These are phyloP conservation scores for Notarius lentiginosus DNA, from an alignment of 2,113 vertebrate species.

Conservation along the genomic window DNA sequence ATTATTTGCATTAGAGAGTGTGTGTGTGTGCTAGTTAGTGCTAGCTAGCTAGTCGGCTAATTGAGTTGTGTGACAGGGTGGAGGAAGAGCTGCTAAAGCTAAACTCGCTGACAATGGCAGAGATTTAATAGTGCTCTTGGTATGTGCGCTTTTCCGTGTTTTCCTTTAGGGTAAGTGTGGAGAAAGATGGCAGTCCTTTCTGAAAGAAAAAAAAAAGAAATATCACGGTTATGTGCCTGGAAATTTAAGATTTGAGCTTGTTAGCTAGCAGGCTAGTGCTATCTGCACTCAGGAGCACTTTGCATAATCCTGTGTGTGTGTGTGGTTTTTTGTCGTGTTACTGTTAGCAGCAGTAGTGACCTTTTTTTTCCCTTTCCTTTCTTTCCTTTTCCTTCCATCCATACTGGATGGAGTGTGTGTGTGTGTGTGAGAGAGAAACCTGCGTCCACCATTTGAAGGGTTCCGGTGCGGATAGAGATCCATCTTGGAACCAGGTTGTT, in stretches of 20 bases:
- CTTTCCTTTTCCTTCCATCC: too few relatives aligned
- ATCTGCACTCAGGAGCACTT: slow-evolving; percentile 13
- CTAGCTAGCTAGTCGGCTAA: slow-evolving; percentile 43
- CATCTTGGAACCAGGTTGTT: slow-evolving; percentile 12
- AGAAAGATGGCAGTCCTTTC: background rate
- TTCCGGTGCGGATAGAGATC: slow-evolving; percentile 13
- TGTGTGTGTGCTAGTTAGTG: background rate
- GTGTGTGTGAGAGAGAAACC: background rate
- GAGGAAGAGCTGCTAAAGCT: background rate
- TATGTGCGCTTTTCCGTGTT: background rate
- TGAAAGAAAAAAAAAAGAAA: background rate
- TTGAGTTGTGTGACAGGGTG: slow-evolving; percentile 39
- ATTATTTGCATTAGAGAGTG: background rate
- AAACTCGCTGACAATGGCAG: background rate
- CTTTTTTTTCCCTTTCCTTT: too few relatives aligned
- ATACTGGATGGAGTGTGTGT: background rate
- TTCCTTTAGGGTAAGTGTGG: background rate
- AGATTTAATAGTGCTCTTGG: background rate
- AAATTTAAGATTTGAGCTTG: background rate
- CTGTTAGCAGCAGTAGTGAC: background rate
- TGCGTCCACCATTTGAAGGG: slow-evolving; percentile 16
- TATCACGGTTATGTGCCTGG: slow-evolving; percentile 49
- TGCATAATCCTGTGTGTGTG: slow-evolving; percentile 1
- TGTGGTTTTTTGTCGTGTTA: too few relatives aligned
- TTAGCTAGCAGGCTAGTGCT: background rate